These are phyloP conservation scores for Phalanger gymnotis DNA, from an alignment of 2,797 vertebrate species.

Conservation along the genomic window DNA sequence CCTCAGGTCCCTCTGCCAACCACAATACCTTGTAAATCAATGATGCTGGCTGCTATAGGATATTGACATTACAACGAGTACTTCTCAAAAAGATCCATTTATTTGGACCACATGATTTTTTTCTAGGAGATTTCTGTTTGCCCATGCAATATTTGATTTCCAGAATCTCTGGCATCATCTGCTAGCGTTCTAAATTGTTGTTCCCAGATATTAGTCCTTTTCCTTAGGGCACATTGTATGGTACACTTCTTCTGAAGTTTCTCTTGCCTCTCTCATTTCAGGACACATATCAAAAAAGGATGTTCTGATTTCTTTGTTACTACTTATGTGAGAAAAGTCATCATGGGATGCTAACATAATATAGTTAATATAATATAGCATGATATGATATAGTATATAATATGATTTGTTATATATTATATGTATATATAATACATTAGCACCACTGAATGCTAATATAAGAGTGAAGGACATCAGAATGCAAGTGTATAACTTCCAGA, in stretches of 20 bases:
- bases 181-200: constrained; percentile 30
- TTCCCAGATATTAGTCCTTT: background rate
- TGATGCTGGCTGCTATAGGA: constrained; percentile 31
- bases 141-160: constrained; percentile 39
- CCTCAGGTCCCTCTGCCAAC: background rate
- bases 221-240: background rate
- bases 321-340: background rate
- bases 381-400: too few relatives aligned
- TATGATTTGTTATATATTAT: too few relatives aligned
- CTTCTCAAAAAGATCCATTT: constrained; percentile 16
- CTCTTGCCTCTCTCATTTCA: background rate
- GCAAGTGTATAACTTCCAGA: background rate
- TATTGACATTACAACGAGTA: constrained; percentile 9
- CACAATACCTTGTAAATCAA: constrained; percentile 51
- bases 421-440: too few relatives aligned
- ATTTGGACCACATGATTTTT: constrained; percentile 12
- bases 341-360: background rate
- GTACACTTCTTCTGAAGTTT: constrained; percentile 13
- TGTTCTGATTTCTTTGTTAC: background rate
- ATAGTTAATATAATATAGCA: too few relatives aligned
- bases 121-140: constrained; percentile 21
- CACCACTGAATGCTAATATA: background rate
- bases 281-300: background rate
- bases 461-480: background rate
- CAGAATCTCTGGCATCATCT: background rate